Percentiles rank a stretch among this genome's conserved stretches.
phyloP scores from a whole-genome alignment of 2,113 vertebrate genomes.

The Ascaphus truei region DNA sequence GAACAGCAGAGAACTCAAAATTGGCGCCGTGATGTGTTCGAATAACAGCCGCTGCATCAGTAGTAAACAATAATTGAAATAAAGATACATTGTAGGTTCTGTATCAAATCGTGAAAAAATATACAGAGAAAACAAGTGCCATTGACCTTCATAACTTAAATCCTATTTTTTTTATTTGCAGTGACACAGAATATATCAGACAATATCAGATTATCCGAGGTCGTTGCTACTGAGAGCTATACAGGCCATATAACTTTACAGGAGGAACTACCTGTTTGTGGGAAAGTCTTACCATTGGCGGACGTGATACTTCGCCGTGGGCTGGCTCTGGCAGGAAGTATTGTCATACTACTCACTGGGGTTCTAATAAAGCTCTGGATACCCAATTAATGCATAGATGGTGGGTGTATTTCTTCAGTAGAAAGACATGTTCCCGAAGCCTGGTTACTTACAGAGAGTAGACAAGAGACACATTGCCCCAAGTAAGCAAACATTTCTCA shows the following conservation, averaged over 20 bases:
- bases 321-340: accelerated
- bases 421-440: not conserved
- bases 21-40: too few species aligned
- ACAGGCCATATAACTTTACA: not conserved
- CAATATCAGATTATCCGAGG: constrained; percentile 1
- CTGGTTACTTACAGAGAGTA: not conserved
- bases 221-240: accelerated
- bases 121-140: too few species aligned
- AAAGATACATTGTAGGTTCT: too few species aligned
- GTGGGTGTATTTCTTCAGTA: accelerated
- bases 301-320: constrained; percentile 30
- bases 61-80: too few species aligned
- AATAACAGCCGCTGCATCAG: too few species aligned
- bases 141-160: too few species aligned
- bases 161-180: too few species aligned
- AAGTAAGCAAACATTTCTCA: too few species aligned
- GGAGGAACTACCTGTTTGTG: accelerated
- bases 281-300: not conserved
- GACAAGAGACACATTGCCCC: too few species aligned
- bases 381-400: constrained; percentile 12
- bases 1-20: too few species aligned
- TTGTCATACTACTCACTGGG: accelerated
- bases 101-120: too few species aligned
- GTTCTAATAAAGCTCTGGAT: constrained; percentile 28
- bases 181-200: constrained; percentile 24